Percentiles rank a stretch among this genome's conserved stretches.
phyloP scores from a whole-genome alignment of 2,113 vertebrate genomes.

The Lepus europaeus region DNA sequence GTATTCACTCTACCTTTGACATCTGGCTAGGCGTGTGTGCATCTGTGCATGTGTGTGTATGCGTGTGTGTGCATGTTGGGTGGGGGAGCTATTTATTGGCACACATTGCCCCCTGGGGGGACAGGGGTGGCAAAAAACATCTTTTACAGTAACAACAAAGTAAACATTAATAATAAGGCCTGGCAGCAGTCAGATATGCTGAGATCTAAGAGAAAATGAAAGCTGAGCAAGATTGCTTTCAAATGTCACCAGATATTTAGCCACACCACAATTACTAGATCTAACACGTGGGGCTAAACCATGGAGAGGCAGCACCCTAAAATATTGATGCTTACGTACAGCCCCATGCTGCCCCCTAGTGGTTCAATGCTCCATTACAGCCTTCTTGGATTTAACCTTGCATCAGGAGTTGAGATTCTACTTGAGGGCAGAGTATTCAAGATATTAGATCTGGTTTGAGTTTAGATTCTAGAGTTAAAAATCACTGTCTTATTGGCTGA shows the following conservation, averaged over 20 bases:
- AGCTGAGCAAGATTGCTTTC: slow-evolving; percentile 47
- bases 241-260: slow-evolving; percentile 60
- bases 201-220: slow-evolving; percentile 61
- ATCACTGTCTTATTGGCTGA: not conserved
- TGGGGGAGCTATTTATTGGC: slow-evolving; percentile 55
- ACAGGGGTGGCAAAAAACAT: not conserved
- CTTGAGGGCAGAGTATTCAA: not conserved
- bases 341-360: not conserved
- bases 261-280: not conserved
- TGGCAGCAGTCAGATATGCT: slow-evolving; percentile 3
- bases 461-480: slow-evolving; percentile 1
- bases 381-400: not conserved
- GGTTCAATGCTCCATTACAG: not conserved
- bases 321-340: not conserved
- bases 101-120: not conserved
- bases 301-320: not conserved
- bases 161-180: slow-evolving; percentile 47
- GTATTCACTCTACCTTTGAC: not conserved
- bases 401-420: not conserved
- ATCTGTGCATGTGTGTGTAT: no score
- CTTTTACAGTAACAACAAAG: slow-evolving; percentile 74
- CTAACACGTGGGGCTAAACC: not conserved
- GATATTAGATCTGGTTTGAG: not conserved
- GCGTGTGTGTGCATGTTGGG: no score
- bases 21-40: not conserved